Evolutionary conservation across 1,140 invertebrate species (phyloP), one percentile per base, ranked within the genome.

Genomic region (Drosophila nikananu): DNA sequence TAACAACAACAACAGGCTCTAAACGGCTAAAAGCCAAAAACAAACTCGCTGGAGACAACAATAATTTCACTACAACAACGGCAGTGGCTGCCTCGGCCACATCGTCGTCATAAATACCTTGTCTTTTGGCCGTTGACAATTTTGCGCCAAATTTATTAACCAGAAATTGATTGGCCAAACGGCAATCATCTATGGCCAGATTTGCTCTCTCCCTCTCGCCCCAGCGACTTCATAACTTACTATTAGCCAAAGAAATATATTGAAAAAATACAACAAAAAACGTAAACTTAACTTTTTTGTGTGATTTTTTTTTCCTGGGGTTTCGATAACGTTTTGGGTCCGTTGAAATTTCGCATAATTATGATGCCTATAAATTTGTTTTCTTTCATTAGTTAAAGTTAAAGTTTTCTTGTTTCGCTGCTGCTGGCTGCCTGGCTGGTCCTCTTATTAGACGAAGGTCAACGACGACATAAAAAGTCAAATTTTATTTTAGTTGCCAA

Each of bases 351-450:
- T 90, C 86, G 86, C 86, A 90, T 90, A 90, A 90, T 90, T 90
- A 90, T 90, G 86, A 81, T 90, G 86, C 86, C 86, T 90, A 90
- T 90, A 90, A 90, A 90, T 90, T 86, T 89, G 86, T 90, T 90
- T 90, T 90, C 79, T 90, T 89, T 91, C 86, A 91, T 86, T 89
- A 90, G 86, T 77, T 71, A 84, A 81, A 66, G 83, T 90, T 80
- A 39, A 78, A 68, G 82, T 76, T 84, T 78, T 86, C 39, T 68
- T 60, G 63, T 62, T 66, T 74, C 32, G 48, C 64, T 71, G 42
- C 32, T 39, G 51, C 74, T 82, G 46, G 61, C 73, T 81, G 37
- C 64, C 54, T 81, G 42, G 54, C 75, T 83, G 57, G 15, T 80
- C 63, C 75, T 82, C 71, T 68, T 90, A 86, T 89, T 89, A 82